Conservation (phyloP, 2,797 vertebrate genomes). For the Siniperca scherzeri region DNA sequence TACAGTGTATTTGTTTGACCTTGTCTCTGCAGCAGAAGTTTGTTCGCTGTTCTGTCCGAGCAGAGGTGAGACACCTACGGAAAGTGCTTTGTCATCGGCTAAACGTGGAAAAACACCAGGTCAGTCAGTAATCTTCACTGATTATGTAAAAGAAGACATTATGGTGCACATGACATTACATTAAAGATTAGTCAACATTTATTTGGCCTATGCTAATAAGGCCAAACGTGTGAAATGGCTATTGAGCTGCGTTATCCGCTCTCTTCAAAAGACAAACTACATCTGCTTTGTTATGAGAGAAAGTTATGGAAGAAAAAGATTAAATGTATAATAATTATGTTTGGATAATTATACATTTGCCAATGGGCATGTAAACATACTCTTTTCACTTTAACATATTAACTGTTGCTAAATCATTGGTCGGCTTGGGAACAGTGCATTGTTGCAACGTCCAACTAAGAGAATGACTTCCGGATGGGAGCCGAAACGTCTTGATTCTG, state of each 20-base stretch:
- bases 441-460: background rate
- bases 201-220: background rate
- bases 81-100: conserved; percentile 94
- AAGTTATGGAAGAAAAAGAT: background rate
- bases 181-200: background rate
- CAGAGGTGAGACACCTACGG: conserved; percentile 94
- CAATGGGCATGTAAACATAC: background rate
- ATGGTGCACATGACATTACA: accelerated
- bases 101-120: conserved; percentile 92
- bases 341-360: background rate
- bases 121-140: conserved; percentile 61
- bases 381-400: background rate
- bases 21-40: conserved; percentile 92
- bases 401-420: background rate
- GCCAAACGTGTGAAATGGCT: background rate
- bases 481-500: too few species aligned
- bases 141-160: background rate
- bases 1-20: background rate
- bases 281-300: background rate
- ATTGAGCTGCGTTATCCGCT: background rate
- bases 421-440: background rate
- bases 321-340: background rate
- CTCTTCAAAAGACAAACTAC: background rate
- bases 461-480: too few species aligned
- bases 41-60: conserved; percentile 94